Percentiles rank a stretch among this genome's conserved stretches.
Conservation (phyloP, 2,113 vertebrate species). For the Laticauda laticaudata region DNA sequence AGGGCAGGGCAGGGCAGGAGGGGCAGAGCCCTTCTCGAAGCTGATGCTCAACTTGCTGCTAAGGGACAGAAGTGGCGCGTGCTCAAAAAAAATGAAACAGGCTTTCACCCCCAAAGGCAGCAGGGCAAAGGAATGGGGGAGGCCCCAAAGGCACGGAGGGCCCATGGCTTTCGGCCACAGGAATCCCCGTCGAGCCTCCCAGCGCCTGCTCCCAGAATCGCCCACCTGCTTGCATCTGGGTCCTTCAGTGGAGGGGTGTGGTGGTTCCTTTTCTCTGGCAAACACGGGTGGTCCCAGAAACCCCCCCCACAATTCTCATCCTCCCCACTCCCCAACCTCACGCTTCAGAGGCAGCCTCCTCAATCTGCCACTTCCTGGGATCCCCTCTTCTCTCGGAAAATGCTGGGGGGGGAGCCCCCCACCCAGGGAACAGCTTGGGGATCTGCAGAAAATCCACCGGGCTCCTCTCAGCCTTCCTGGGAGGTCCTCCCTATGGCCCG, state of each 20-base stretch:
- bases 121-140: background rate
- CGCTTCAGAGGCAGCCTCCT: background rate
- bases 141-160: background rate
- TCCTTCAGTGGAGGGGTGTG: no score
- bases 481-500: background rate
- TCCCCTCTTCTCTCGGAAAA: background rate
- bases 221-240: background rate
- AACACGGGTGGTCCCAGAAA: background rate
- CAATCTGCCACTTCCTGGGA: background rate
- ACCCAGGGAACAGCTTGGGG: background rate
- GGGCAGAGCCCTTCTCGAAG: background rate
- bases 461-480: no score
- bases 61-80: background rate
- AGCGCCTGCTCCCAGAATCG: background rate
- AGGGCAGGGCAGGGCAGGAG: background rate
- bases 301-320: background rate
- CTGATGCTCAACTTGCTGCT: background rate
- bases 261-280: background rate
- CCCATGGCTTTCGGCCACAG: background rate
- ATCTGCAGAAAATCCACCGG: background rate
- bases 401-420: background rate
- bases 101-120: background rate
- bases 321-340: background rate
- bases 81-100: background rate
- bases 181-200: background rate